A percentile compares a stretch with the other conserved stretches of the same genome.
Evolutionary conservation across 2,797 vertebrate species (phyloP).

Genomic region (Vireo griseus): DNA sequence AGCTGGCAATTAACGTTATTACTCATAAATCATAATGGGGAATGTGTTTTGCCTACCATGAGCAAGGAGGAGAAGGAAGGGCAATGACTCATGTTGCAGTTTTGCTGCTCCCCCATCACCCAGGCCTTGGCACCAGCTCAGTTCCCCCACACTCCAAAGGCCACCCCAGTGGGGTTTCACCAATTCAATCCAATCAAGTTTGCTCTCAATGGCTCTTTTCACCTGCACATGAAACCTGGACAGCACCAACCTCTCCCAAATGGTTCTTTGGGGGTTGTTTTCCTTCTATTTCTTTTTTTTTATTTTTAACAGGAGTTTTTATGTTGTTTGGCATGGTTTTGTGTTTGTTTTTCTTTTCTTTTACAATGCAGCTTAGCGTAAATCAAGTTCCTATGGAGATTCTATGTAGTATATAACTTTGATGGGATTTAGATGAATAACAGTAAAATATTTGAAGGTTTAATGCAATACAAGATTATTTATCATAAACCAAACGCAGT

Average conservation of each 20-base stretch:
- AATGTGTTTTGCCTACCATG: slow-evolving; percentile 20
- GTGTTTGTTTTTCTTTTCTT: not conserved
- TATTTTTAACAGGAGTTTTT: not conserved
- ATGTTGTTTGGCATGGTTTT: not conserved
- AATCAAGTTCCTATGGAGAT: not conserved
- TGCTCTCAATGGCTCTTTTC: not conserved
- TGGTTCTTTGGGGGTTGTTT: not conserved
- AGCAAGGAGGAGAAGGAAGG: not conserved
- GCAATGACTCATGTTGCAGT: not conserved
- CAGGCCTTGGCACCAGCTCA: not conserved
- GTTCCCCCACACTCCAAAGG: not conserved
- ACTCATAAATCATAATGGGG: slow-evolving; percentile 31
- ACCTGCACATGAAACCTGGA: not conserved
- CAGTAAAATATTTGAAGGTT: not conserved
- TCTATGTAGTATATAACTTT: not conserved
- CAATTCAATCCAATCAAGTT: not conserved
- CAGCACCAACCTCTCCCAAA: not conserved
- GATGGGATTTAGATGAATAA: not conserved
- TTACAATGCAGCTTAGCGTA: not conserved
- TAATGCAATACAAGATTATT: not conserved
- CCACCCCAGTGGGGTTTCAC: not conserved
- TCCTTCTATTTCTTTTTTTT: not conserved
- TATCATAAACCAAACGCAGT: not conserved
- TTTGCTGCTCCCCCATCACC: not conserved
- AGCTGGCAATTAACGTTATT: slow-evolving; percentile 57